Percentiles rank a stretch among this genome's conserved stretches.
These are phyloP conservation scores for Stylophora pistillata DNA, from an alignment of 64 coral and sea anemone genomes.

Conservation along the genomic window DNA sequence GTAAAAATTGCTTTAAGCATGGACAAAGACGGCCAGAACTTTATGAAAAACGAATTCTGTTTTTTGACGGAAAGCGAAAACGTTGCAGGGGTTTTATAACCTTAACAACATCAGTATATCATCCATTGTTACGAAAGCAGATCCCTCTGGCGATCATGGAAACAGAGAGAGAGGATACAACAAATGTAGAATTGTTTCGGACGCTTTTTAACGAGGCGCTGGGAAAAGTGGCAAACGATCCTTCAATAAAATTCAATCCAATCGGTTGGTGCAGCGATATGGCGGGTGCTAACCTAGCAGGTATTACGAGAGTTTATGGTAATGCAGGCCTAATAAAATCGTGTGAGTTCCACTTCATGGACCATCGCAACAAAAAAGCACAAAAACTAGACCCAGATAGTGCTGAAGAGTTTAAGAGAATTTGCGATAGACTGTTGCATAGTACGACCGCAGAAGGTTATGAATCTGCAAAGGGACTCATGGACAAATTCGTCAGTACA, in stretches of 20 bases:
- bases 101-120: slow-evolving; percentile 54
- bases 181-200: slow-evolving; percentile 36
- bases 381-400: slow-evolving; percentile 7
- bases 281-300: slow-evolving; percentile 46
- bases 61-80: slow-evolving; percentile 42
- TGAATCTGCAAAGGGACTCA: slow-evolving; percentile 1
- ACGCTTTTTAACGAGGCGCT: slow-evolving; percentile 36
- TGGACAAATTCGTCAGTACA: too few relatives aligned
- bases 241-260: slow-evolving; percentile 21
- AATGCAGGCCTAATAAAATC: slow-evolving; percentile 29
- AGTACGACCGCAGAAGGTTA: slow-evolving; percentile 46
- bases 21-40: slow-evolving; percentile 34
- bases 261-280: slow-evolving; percentile 59
- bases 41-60: slow-evolving; percentile 38
- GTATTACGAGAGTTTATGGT: slow-evolving; percentile 37
- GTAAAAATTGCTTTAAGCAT: slow-evolving; percentile 21
- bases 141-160: slow-evolving; percentile 43
- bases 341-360: slow-evolving; percentile 10
- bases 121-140: slow-evolving; percentile 52
- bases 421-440: slow-evolving; percentile 17
- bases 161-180: slow-evolving; percentile 4
- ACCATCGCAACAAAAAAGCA: slow-evolving; percentile 37
- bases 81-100: slow-evolving; percentile 37
- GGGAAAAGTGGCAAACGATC: not conserved
- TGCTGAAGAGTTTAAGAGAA: slow-evolving; percentile 19